phyloP scores from a whole-genome alignment of 2,113 vertebrate genomes.

The Nycticorax nycticorax region DNA sequence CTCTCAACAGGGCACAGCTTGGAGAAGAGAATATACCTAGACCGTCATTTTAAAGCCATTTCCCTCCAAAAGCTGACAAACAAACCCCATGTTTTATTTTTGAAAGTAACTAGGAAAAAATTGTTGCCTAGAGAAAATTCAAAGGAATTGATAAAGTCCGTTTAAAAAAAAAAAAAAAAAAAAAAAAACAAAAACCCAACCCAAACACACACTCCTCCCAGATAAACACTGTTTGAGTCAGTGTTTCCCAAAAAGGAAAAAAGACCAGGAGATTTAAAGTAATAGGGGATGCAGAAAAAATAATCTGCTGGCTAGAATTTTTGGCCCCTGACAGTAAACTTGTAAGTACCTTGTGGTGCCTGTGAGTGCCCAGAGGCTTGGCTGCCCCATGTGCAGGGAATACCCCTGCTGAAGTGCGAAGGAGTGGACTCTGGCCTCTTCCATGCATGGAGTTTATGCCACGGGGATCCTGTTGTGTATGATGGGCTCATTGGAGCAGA shows the following conservation, averaged over 20 bases:
- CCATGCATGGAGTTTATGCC: fast-evolving
- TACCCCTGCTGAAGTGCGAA: neutral
- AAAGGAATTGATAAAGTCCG: neutral
- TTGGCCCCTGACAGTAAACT: neutral
- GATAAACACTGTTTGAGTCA: neutral
- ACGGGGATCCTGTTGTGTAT: neutral
- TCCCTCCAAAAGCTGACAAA: neutral
- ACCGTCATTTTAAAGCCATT: neutral
- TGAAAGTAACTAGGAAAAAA: neutral
- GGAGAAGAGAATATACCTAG: neutral
- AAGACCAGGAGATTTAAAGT: neutral
- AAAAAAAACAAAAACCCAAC: no score
- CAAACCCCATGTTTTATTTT: neutral
- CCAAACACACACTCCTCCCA: neutral
- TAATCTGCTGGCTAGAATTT: neutral
- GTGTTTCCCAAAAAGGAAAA: neutral
- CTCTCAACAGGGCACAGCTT: neutral
- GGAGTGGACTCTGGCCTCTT: no score
- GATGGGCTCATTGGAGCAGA: neutral
- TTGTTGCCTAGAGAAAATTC: neutral
- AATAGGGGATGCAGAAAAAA: neutral
- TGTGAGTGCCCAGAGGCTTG: neutral
- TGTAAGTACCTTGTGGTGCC: neutral
- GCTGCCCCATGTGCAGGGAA: no score
- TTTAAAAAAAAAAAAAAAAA: neutral